Conservation (phyloP, 2,888 invertebrate species). For the Tetropium fuscum region DNA sequence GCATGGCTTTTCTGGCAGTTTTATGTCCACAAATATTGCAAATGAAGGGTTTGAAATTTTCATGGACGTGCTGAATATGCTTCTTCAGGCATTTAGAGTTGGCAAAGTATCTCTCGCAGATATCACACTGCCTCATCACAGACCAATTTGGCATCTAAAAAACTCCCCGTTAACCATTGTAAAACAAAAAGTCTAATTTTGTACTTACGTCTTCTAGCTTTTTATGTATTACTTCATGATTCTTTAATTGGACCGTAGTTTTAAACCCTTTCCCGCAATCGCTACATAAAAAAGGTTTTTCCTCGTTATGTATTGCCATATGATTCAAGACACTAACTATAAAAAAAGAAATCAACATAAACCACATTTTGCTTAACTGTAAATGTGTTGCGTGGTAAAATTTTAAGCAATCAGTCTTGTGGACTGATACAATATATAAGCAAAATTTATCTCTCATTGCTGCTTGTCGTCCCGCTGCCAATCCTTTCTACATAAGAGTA, state of each 20-base stretch:
- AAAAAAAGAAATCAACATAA: too few species aligned
- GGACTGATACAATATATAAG: too few species aligned
- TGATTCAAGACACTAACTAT: slow-evolving; percentile 72
- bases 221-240: slow-evolving; percentile 70
- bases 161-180: neutral
- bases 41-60: slow-evolving; percentile 78
- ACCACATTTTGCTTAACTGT: too few species aligned
- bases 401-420: too few species aligned
- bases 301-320: slow-evolving; percentile 72
- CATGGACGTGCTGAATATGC: slow-evolving; percentile 79
- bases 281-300: slow-evolving; percentile 67
- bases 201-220: slow-evolving; percentile 46
- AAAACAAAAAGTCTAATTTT: neutral
- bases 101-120: slow-evolving; percentile 76
- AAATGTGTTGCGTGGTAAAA: too few species aligned
- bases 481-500: too few species aligned
- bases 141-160: slow-evolving; percentile 66
- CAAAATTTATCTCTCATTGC: too few species aligned
- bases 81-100: slow-evolving; percentile 77
- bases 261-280: slow-evolving; percentile 74
- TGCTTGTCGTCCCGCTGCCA: too few species aligned
- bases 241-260: slow-evolving; percentile 72
- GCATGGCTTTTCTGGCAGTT: slow-evolving; percentile 77
- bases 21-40: slow-evolving; percentile 82
- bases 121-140: slow-evolving; percentile 74